These are phyloP conservation scores for Urocyon cinereoargenteus DNA, from an alignment of 2,797 vertebrate species.

Conservation along the genomic window DNA sequence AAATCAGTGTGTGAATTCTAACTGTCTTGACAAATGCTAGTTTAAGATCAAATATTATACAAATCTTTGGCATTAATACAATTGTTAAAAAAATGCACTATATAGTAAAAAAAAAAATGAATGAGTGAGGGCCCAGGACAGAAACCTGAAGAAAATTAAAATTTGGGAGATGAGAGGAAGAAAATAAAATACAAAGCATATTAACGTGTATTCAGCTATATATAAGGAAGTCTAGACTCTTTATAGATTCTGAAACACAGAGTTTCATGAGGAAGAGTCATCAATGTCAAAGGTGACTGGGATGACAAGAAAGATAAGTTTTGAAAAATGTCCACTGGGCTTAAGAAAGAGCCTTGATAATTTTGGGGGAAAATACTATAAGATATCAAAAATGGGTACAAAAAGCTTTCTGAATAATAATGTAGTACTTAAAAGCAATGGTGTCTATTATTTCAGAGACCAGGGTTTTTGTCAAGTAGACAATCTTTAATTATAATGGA, in stretches of 20 bases:
- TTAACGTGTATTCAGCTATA: neutral
- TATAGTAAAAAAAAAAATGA: neutral
- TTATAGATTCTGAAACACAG: neutral
- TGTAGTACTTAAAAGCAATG: neutral
- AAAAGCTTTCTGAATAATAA: conserved; percentile 38
- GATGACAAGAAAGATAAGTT: neutral
- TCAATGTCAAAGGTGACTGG: neutral
- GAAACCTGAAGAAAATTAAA: neutral
- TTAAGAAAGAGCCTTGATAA: neutral
- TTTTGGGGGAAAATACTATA: neutral
- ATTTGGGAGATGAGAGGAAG: neutral
- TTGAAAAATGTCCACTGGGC: neutral
- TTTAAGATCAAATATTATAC: neutral
- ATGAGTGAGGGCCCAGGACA: neutral
- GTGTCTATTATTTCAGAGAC: conserved; percentile 8
- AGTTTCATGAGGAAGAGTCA: neutral
- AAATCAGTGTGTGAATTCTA: neutral
- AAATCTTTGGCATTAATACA: neutral
- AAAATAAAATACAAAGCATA: neutral
- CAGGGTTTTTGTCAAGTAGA: conserved; percentile 64
- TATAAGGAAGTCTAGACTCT: neutral
- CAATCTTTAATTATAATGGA: conserved; percentile 72
- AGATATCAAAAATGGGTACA: neutral
- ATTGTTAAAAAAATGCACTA: neutral
- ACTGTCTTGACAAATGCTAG: neutral